Evolutionary conservation across 2,888 invertebrate species (phyloP).

Genomic region (Glyphotaelius pellucidus): DNA sequence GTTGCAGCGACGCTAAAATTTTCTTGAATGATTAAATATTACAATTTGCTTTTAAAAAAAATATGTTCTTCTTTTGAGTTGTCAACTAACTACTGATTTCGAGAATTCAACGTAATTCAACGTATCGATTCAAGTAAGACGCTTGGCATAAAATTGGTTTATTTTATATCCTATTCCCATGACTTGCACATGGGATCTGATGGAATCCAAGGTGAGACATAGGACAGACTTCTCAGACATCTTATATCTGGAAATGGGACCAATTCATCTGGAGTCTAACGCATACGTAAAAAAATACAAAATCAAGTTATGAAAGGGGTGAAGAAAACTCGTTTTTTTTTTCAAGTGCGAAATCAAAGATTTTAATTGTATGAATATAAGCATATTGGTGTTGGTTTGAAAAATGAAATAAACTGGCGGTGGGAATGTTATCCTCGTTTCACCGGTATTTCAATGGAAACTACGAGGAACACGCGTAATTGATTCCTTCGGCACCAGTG

Average conservation of each 20-base stretch:
- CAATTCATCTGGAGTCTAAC: neutral
- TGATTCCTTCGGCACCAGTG: too few species aligned
- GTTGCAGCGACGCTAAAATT: too few species aligned
- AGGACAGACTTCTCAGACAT: neutral
- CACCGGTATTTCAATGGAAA: too few species aligned
- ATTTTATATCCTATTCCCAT: neutral
- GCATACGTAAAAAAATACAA: neutral
- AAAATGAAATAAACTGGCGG: too few species aligned
- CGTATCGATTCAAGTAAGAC: neutral
- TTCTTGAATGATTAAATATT: too few species aligned
- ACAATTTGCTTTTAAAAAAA: too few species aligned
- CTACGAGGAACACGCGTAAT: too few species aligned
- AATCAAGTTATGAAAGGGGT: neutral
- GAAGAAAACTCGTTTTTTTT: neutral
- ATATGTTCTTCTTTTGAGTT: too few species aligned
- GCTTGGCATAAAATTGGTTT: neutral
- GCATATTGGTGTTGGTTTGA: too few species aligned
- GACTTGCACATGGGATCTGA: neutral
- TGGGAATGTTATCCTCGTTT: too few species aligned
- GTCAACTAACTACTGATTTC: neutral
- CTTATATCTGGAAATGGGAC: neutral
- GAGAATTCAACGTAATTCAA: neutral
- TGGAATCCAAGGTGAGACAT: neutral
- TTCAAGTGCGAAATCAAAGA: neutral
- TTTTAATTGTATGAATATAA: too few species aligned